Percentiles rank a stretch among this genome's conserved stretches.
phyloP scores from a whole-genome alignment of 2,113 vertebrate genomes.

The Heterotilapia buettikoferi region DNA sequence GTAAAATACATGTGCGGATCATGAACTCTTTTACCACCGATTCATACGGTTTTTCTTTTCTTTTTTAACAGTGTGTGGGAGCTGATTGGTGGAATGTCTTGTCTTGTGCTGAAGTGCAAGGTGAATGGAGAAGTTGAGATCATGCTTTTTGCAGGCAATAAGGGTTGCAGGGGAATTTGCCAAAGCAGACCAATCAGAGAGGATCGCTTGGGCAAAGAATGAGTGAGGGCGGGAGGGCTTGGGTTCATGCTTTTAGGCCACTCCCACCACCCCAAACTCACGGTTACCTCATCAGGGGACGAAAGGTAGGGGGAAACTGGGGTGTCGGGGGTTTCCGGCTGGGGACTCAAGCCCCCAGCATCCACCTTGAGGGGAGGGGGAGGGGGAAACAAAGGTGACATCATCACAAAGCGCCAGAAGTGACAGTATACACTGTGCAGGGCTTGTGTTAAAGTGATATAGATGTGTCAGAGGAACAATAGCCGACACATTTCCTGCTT shows the following conservation, averaged over 20 bases:
- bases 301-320: slow-evolving; percentile 61
- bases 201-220: background rate
- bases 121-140: slow-evolving; percentile 7
- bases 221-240: background rate
- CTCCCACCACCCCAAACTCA: slow-evolving; percentile 1
- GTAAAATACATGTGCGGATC: background rate
- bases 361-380: slow-evolving; percentile 65
- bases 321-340: slow-evolving; percentile 65
- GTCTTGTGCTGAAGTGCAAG: background rate
- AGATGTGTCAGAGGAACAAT: background rate
- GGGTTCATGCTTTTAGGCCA: slow-evolving; percentile 32
- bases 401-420: slow-evolving; percentile 49
- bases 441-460: background rate
- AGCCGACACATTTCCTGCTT: slow-evolving; percentile 34
- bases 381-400: slow-evolving; percentile 57
- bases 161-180: background rate
- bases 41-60: background rate
- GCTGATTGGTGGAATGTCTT: slow-evolving; percentile 7
- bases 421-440: slow-evolving; percentile 3
- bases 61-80: background rate
- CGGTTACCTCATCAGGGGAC: slow-evolving; percentile 73
- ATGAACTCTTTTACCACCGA: background rate
- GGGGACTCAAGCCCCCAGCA: slow-evolving; percentile 63
- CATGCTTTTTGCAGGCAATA: slow-evolving; percentile 47
- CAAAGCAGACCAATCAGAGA: background rate